Conservation (phyloP, 1,140 invertebrate genomes). For the Cherax quadricarinatus region DNA sequence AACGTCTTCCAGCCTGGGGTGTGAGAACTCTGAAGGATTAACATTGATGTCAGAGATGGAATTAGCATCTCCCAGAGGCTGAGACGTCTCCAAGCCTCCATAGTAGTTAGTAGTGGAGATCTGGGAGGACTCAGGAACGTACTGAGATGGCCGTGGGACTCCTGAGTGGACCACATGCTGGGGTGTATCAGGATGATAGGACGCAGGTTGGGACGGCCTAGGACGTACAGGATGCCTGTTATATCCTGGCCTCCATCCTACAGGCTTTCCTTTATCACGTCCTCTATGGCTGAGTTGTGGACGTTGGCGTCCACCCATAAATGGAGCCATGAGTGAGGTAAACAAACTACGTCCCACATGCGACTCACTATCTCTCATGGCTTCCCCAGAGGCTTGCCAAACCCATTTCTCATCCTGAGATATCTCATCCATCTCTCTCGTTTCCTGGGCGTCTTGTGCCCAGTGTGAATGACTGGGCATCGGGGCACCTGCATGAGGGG, state of each 20-base stretch:
- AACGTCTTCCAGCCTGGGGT: neutral
- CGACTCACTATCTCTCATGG: neutral
- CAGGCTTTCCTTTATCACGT: slow-evolving; percentile 9
- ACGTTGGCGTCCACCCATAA: slow-evolving; percentile 26
- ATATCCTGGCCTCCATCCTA: slow-evolving; percentile 4
- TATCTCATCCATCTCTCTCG: neutral
- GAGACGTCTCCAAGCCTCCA: neutral
- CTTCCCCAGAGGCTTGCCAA: neutral
- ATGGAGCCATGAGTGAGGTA: slow-evolving; percentile 27
- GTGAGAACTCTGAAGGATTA: neutral
- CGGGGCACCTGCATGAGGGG: too few species aligned
- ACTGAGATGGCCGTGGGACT: neutral
- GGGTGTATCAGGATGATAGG: slow-evolving; percentile 12
- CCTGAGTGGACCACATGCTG: neutral
- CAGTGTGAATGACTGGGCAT: neutral
- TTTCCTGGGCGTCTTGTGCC: neutral
- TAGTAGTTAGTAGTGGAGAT: neutral
- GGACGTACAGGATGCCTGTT: neutral
- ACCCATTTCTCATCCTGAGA: neutral
- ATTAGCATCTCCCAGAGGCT: neutral
- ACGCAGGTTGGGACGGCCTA: neutral
- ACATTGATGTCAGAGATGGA: neutral
- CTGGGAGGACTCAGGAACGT: neutral
- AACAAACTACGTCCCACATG: slow-evolving; percentile 5
- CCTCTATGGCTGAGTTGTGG: neutral